Evolutionary conservation across 2,888 invertebrate species (phyloP).

Genomic region (Empis stercorea): DNA sequence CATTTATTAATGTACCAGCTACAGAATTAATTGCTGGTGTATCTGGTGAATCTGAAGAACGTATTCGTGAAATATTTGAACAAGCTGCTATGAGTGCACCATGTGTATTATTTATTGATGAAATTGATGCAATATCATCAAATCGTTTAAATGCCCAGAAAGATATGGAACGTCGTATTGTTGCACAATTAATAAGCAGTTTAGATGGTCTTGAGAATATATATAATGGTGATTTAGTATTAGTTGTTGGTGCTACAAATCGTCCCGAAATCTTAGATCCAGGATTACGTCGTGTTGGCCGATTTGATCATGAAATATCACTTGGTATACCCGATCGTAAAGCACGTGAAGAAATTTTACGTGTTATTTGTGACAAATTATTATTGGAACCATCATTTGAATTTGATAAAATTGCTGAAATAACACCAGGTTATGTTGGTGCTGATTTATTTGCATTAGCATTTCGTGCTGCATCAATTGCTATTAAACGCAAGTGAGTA

Average conservation of each 20-base stretch:
- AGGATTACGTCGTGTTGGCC: constrained; percentile 77
- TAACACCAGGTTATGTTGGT: constrained; percentile 93
- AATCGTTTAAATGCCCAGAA: constrained; percentile 80
- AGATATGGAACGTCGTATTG: constrained; percentile 93
- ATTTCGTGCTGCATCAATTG: constrained; percentile 77
- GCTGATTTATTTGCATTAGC: constrained; percentile 81
- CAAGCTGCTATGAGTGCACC: constrained; percentile 69
- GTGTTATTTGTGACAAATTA: constrained; percentile 55
- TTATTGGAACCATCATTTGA: constrained; percentile 57
- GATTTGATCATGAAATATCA: constrained; percentile 88
- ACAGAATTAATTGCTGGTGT: constrained; percentile 90
- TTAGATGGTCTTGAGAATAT: constrained; percentile 53
- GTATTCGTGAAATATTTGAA: constrained; percentile 83
- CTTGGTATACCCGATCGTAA: constrained; percentile 85
- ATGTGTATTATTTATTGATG: constrained; percentile 86
- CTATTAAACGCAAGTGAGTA: constrained; percentile 51
- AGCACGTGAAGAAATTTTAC: constrained; percentile 67
- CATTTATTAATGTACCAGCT: constrained; percentile 75
- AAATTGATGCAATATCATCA: constrained; percentile 91
- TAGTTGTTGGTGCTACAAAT: constrained; percentile 94
- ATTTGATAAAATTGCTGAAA: constrained; percentile 58
- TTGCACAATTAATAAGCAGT: constrained; percentile 79
- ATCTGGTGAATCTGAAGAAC: constrained; percentile 90
- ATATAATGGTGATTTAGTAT: constrained; percentile 31
- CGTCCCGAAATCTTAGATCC: constrained; percentile 87